phyloP scores from a whole-genome alignment of 2,888 invertebrate genomes.

The Lasioglossum pauxillum region DNA sequence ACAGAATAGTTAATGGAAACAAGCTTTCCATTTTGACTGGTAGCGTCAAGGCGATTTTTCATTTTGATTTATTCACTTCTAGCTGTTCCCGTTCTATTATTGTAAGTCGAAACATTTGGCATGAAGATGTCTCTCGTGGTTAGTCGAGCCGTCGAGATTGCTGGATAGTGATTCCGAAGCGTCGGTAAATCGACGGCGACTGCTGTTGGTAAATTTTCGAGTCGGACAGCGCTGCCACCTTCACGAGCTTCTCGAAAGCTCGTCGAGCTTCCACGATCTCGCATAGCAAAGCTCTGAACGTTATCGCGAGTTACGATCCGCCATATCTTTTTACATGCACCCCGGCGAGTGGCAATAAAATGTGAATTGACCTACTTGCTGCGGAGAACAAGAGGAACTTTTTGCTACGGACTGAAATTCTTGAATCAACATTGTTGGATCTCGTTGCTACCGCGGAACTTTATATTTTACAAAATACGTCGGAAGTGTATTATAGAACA shows the following conservation, averaged over 20 bases:
- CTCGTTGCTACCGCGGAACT: background rate
- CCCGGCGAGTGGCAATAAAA: background rate
- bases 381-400: background rate
- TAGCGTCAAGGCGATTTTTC: background rate
- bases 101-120: background rate
- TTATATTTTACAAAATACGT: background rate
- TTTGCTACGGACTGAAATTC: background rate
- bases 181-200: conserved; percentile 46
- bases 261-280: background rate
- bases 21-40: background rate
- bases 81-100: background rate
- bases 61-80: background rate
- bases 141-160: background rate
- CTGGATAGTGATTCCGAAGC: background rate
- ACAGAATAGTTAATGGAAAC: background rate
- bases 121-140: background rate
- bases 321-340: background rate
- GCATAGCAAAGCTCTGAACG: conserved; percentile 29
- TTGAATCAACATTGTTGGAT: background rate
- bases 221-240: conserved; percentile 43
- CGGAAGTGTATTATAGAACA: background rate
- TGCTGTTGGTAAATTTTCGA: conserved; percentile 32
- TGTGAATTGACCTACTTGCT: background rate
- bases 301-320: conserved; percentile 34
- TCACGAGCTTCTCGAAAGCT: conserved; percentile 34